phyloP scores from a whole-genome alignment of 1,140 invertebrate species.

The Drosophila sturtevanti region DNA sequence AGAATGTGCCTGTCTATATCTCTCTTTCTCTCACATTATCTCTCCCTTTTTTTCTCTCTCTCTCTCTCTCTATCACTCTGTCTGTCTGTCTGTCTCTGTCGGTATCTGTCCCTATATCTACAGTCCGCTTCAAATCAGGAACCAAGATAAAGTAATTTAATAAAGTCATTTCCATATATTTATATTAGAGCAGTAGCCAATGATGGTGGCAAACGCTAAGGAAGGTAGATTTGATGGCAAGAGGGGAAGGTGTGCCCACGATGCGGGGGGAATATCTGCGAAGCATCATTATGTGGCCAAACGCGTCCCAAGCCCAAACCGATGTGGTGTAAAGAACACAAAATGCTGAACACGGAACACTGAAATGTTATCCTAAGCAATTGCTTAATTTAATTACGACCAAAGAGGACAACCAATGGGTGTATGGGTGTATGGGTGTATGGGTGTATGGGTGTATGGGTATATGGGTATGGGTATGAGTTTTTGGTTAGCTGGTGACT shows the following conservation, averaged over 20 bases:
- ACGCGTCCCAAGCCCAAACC: constrained; percentile 12
- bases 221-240: not conserved
- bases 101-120: not conserved
- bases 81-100: not conserved
- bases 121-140: constrained; percentile 48
- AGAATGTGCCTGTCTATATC: too few species aligned
- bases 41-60: not conserved
- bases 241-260: not conserved
- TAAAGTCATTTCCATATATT: constrained; percentile 80
- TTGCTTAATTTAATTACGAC: constrained; percentile 71
- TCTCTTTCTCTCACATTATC: too few species aligned
- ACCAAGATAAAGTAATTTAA: constrained; percentile 75
- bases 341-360: constrained; percentile 18
- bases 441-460: not conserved
- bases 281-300: constrained; percentile 41
- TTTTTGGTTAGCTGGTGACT: not conserved
- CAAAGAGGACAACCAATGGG: not conserved
- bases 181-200: constrained; percentile 59
- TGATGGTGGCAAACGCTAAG: constrained; percentile 1
- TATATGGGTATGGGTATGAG: not conserved
- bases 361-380: constrained; percentile 66
- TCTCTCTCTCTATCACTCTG: not conserved
- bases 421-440: not conserved
- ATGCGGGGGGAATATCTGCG: constrained; percentile 23
- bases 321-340: constrained; percentile 27